Conservation (phyloP, 2,888 invertebrate genomes). For the Volucella inflata region DNA sequence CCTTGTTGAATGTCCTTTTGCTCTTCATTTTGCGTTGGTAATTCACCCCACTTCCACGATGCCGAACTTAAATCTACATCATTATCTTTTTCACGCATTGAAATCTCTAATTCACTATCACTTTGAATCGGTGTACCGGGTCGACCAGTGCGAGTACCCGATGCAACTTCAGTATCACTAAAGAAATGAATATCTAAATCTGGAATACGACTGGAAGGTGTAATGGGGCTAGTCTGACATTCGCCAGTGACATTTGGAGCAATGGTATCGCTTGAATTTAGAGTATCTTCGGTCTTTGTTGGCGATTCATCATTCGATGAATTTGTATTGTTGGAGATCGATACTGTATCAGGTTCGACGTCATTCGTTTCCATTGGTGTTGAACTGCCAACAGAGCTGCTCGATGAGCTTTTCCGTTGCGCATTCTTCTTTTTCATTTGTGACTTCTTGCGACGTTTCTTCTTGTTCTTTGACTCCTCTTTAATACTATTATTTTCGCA, state of each 20-base stretch:
- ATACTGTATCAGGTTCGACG: slow-evolving; percentile 79
- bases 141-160: slow-evolving; percentile 87
- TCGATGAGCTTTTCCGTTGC: slow-evolving; percentile 87
- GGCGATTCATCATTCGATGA: slow-evolving; percentile 82
- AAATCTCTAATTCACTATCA: slow-evolving; percentile 95
- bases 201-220: slow-evolving; percentile 82
- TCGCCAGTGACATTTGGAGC: slow-evolving; percentile 78
- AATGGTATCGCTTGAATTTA: slow-evolving; percentile 78
- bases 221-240: slow-evolving; percentile 79
- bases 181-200: slow-evolving; percentile 93
- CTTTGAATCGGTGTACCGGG: slow-evolving; percentile 95
- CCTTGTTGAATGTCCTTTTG: slow-evolving; percentile 80
- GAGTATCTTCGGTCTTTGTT: slow-evolving; percentile 79
- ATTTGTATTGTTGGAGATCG: slow-evolving; percentile 79
- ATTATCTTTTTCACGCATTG: slow-evolving; percentile 83
- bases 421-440: slow-evolving; percentile 91
- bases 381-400: slow-evolving; percentile 82
- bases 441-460: slow-evolving; percentile 91
- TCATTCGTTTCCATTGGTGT: slow-evolving; percentile 77
- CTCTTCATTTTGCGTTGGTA: slow-evolving; percentile 85
- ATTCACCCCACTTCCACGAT: slow-evolving; percentile 96
- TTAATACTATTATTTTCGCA: slow-evolving; percentile 83
- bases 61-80: slow-evolving; percentile 80
- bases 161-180: slow-evolving; percentile 95
- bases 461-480: slow-evolving; percentile 85